Evolutionary conservation across 2,797 vertebrate species (phyloP).

Genomic region (Tokudaia muenninki): DNA sequence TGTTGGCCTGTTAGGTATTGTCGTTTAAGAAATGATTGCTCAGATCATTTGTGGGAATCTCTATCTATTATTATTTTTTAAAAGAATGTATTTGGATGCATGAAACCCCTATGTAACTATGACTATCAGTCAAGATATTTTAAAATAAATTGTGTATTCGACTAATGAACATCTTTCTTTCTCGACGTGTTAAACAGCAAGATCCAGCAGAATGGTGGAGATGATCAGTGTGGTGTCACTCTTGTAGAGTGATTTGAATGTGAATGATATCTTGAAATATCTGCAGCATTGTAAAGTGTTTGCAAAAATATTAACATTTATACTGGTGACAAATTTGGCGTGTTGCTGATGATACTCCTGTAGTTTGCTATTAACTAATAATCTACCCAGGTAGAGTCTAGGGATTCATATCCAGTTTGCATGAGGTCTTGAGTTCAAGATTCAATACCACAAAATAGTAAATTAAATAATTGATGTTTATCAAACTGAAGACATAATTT

Average conservation of each 20-base stretch:
- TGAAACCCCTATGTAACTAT: not conserved
- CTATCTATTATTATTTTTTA: conserved; percentile 23
- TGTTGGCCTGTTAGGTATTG: not conserved
- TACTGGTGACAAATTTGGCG: not conserved
- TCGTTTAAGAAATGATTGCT: not conserved
- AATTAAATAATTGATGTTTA: not conserved
- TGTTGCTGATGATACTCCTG: not conserved
- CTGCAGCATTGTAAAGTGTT: not conserved
- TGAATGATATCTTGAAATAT: not conserved
- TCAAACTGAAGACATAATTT: not conserved
- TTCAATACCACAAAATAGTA: not conserved
- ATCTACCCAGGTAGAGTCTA: not conserved
- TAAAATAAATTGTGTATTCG: not conserved
- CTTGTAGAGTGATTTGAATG: not conserved
- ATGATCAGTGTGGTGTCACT: not conserved
- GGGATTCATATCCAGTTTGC: not conserved
- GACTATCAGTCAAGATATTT: not conserved
- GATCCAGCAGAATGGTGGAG: not conserved
- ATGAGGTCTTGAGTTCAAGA: not conserved
- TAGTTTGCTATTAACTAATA: not conserved
- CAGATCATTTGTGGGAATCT: not conserved
- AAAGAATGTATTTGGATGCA: not conserved
- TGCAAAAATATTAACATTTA: conserved; percentile 38
- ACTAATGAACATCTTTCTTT: not conserved
- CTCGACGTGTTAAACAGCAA: not conserved